phyloP scores from a whole-genome alignment of 2,888 invertebrate species.

The Drosophila aldrichi region DNA sequence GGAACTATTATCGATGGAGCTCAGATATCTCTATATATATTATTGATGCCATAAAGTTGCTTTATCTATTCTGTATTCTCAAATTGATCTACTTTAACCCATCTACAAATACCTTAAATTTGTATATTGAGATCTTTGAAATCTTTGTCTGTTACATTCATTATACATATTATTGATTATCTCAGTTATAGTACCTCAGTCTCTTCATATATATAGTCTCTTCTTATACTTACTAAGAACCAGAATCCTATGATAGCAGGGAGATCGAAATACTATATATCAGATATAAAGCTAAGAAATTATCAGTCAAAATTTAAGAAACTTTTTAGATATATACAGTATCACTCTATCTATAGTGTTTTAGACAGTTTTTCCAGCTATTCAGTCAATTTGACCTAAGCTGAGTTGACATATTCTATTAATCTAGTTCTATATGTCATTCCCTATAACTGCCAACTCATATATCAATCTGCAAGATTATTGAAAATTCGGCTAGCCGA shows the following conservation, averaged over 20 bases:
- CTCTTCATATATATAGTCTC: too few relatives aligned
- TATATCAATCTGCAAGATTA: slow-evolving; percentile 11
- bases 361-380: background rate
- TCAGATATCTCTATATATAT: background rate
- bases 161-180: too few relatives aligned
- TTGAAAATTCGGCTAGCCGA: slow-evolving; percentile 5
- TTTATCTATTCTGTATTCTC: background rate
- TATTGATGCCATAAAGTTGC: background rate
- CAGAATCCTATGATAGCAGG: too few relatives aligned
- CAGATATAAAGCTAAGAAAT: background rate
- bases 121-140: background rate
- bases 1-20: background rate
- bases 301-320: too few relatives aligned
- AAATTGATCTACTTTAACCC: background rate
- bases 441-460: too few relatives aligned
- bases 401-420: background rate
- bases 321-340: too few relatives aligned
- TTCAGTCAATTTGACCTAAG: background rate
- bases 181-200: too few relatives aligned
- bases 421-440: background rate
- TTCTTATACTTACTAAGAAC: too few relatives aligned
- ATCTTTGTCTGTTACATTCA: too few relatives aligned
- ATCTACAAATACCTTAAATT: too few relatives aligned
- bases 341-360: background rate
- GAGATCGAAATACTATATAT: background rate